Base-by-base conservation (phyloP, 1,140 invertebrate species). In the Chironomus tepperi region DNA sequence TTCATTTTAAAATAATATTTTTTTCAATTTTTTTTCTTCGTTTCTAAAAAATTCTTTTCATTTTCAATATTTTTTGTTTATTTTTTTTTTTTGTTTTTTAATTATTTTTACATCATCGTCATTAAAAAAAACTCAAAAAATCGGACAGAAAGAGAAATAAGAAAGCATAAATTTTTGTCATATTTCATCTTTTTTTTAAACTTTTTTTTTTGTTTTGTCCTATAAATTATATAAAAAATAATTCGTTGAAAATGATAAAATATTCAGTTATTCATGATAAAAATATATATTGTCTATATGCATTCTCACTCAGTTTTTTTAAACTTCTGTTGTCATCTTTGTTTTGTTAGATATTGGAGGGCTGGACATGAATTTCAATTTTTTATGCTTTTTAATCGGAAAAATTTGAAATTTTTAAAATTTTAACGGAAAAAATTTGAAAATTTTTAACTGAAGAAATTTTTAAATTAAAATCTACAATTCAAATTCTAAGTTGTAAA, bases 171-270 rank as follows among this genome's bases (percentile, higher is more conserved):
- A 57, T 5, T 2, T 34, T 34, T n/a, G n/a, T 34, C 24, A 34
- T 34, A 34, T 1, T 34, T 34, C 5, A 5, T 34, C 24, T 2
- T 34, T n/a, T n/a, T n/a, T n/a, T n/a, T n/a, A n/a, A n/a, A n/a
- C 24, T 34, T 34, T 5, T 34, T 2, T 34, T 34, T 34, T 34
- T 34, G 1, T 1, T 34, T 34, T 34, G 24, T 34, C 24, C 47
- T 57, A 12, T 57, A 57, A 57, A 57, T 57, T n/a, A 57, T 57
- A 57, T 57, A 57, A 57, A 57, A 57, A 57, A 57, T 57, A 57
- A 34, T 57, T 57, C 12, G 47, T 57, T 57, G 47, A 57, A 57
- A 57, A 57, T 57, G 47, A 57, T 57, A 57, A 57, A 57, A 57
- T 57, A 57, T 57, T 15, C 47, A 57, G 47, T 57, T 57, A 57